These are phyloP conservation scores for Watsonalla cultraria DNA, from an alignment of 2,888 invertebrate species.

Conservation along the genomic window DNA sequence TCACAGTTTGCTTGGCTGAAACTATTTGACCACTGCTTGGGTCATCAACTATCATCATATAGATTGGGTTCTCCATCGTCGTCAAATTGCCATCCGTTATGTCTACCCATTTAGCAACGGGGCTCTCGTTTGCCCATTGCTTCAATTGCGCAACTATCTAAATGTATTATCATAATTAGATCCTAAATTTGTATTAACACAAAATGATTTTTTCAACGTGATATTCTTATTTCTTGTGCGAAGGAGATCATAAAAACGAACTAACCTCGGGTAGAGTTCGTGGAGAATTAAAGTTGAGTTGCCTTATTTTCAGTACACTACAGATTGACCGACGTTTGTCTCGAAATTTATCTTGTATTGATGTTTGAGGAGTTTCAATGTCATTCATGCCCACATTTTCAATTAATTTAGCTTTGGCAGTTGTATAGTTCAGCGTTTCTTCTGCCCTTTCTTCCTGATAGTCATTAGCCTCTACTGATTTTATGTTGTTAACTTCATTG, in stretches of 20 bases:
- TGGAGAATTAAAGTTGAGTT: conserved; percentile 52
- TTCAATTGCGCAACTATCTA: conserved; percentile 59
- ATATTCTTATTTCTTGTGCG: neutral
- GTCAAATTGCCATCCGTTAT: conserved; percentile 63
- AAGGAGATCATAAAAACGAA: conserved; percentile 6
- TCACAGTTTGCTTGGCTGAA: conserved; percentile 63
- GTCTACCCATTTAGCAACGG: conserved; percentile 58
- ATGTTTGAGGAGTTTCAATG: conserved; percentile 1
- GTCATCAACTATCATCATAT: conserved; percentile 68
- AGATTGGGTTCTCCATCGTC: conserved; percentile 67
- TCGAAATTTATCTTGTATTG: conserved; percentile 10
- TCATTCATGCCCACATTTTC: neutral
- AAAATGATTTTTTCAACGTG: too few species aligned
- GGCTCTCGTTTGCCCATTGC: conserved; percentile 61
- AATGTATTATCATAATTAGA: neutral
- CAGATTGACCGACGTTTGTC: conserved; percentile 32
- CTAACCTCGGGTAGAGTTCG: conserved; percentile 59
- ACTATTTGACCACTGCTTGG: conserved; percentile 64
- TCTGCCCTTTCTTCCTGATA: neutral
- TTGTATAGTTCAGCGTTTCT: conserved; percentile 5
- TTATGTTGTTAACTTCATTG: conserved; percentile 1
- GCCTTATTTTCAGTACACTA: conserved; percentile 47
- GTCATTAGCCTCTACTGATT: conserved; percentile 1
- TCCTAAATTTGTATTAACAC: too few species aligned
- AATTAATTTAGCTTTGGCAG: neutral